Conservation (phyloP, 2,113 vertebrate genomes). For the Anarhynchus alexandrinus region DNA sequence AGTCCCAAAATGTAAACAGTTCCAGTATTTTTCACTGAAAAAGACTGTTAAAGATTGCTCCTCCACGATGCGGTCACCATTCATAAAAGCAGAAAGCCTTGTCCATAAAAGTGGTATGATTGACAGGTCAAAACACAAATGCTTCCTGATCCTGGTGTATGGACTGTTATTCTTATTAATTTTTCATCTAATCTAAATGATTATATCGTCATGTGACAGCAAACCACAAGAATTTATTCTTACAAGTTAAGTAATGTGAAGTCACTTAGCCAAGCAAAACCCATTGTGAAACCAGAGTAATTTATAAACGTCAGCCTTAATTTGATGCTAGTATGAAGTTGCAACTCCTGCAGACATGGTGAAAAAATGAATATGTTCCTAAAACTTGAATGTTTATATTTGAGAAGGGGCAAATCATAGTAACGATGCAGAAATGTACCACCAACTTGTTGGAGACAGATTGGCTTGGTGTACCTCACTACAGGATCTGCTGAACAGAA, state of each 20-base stretch:
- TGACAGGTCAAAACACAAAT: slow-evolving; percentile 30
- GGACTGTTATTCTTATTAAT: slow-evolving; percentile 30
- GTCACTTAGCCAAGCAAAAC: slow-evolving; percentile 51
- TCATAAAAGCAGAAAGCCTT: neutral
- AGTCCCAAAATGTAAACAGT: neutral
- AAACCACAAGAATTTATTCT: slow-evolving; percentile 36
- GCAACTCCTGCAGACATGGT: neutral
- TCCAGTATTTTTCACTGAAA: neutral
- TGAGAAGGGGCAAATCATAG: neutral
- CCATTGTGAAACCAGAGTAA: slow-evolving; percentile 53
- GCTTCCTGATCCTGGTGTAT: slow-evolving; percentile 4
- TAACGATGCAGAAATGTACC: neutral
- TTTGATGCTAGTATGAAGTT: slow-evolving; percentile 31
- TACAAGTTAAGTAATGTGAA: slow-evolving; percentile 49
- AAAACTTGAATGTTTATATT: neutral
- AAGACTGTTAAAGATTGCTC: neutral
- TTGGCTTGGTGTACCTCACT: neutral
- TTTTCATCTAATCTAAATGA: slow-evolving; percentile 43
- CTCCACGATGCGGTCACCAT: neutral
- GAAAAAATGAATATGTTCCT: neutral
- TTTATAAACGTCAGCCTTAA: slow-evolving; percentile 61
- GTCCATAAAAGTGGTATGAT: neutral
- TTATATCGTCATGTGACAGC: slow-evolving; percentile 33
- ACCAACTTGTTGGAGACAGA: neutral
- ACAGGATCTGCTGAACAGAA: neutral